Percentiles rank a stretch among this genome's conserved stretches.
Evolutionary conservation across 2,797 vertebrate genomes (phyloP).

Genomic region (Sibirionetta formosa): DNA sequence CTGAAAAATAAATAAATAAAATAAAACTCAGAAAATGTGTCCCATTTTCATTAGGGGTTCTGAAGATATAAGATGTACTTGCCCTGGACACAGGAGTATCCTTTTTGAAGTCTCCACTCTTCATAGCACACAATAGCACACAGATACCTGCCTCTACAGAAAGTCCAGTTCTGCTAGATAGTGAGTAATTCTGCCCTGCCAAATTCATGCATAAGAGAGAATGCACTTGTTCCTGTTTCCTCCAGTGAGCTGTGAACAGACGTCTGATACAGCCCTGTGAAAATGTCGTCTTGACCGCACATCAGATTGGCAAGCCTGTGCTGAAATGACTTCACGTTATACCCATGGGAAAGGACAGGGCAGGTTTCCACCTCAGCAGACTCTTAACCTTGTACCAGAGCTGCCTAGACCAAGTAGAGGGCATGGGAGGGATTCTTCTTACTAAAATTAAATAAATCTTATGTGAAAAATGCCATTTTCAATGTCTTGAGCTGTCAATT

Average conservation of each 20-base stretch:
- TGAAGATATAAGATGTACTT: neutral
- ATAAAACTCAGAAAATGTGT: neutral
- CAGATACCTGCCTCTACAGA: neutral
- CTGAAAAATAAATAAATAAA: neutral
- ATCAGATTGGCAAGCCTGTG: neutral
- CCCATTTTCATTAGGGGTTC: neutral
- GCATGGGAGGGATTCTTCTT: conserved; percentile 3
- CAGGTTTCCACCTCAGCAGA: neutral
- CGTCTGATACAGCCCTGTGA: neutral
- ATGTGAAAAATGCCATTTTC: conserved; percentile 65
- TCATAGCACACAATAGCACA: neutral
- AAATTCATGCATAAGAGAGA: neutral
- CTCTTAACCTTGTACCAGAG: neutral
- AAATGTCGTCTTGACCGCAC: neutral
- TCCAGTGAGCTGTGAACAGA: neutral
- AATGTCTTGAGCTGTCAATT: conserved; percentile 71
- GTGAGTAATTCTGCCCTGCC: neutral
- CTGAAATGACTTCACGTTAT: neutral
- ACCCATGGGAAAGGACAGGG: neutral
- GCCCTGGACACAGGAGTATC: neutral
- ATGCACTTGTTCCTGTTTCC: neutral
- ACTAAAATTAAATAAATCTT: conserved; percentile 55
- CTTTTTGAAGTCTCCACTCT: neutral
- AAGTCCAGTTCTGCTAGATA: neutral
- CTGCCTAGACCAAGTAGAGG: neutral